Conservation (phyloP, 2,797 vertebrate species). For the Neosilurus hyrtlii region DNA sequence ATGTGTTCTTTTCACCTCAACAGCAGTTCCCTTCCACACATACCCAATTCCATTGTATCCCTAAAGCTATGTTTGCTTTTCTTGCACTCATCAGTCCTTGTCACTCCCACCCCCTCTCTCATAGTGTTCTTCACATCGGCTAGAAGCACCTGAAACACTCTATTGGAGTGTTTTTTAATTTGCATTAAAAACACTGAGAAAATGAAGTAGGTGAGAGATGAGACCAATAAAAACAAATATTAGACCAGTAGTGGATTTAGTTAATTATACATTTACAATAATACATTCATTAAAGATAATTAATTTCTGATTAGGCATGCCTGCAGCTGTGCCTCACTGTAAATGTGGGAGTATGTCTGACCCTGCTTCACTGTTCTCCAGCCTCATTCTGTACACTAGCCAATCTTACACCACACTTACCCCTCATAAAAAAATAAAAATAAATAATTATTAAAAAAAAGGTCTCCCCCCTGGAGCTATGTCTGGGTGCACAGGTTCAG, state of each 20-base stretch:
- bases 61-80: slow-evolving; percentile 29
- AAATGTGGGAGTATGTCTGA: not conserved
- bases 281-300: not conserved
- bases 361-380: slow-evolving; percentile 31
- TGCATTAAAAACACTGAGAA: not conserved
- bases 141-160: slow-evolving; percentile 11
- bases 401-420: slow-evolving; percentile 18
- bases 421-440: too few relatives aligned
- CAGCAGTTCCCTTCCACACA: slow-evolving; percentile 18
- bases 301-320: not conserved
- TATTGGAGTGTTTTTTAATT: not conserved
- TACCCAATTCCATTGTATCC: slow-evolving; percentile 10
- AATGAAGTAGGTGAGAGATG: not conserved
- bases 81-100: slow-evolving; percentile 15
- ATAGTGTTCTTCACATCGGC: not conserved
- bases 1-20: not conserved
- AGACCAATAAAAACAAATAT: not conserved
- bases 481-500: slow-evolving; percentile 44
- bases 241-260: not conserved
- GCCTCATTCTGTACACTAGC: not conserved
- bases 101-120: slow-evolving; percentile 26
- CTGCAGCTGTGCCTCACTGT: not conserved
- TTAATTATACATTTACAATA: not conserved
- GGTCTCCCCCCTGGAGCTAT: slow-evolving; percentile 33
- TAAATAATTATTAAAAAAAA: too few relatives aligned